A percentile compares a stretch with the other conserved stretches of the same genome.
Evolutionary conservation across 2,113 vertebrate species (phyloP).

Genomic region (Eupsittula cactorum): DNA sequence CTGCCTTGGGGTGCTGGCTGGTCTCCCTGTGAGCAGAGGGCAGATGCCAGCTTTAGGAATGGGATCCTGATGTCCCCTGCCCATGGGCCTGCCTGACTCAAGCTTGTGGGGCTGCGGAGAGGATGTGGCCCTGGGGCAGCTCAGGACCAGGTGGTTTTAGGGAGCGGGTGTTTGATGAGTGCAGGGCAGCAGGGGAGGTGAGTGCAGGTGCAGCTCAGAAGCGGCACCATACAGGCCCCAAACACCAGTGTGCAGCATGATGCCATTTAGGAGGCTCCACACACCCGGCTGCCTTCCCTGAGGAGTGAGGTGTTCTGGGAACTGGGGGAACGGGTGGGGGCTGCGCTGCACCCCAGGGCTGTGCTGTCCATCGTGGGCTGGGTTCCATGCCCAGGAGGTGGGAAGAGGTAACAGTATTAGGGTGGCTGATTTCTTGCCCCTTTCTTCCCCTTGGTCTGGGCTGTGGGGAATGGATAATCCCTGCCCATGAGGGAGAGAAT

Average conservation of each 20-base stretch:
- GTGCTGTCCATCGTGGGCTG: not conserved
- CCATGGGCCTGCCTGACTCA: not conserved
- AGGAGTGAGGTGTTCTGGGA: not conserved
- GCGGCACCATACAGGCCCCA: not conserved
- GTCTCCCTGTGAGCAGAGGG: not conserved
- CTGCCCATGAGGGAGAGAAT: accelerated
- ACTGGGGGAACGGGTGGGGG: too few species aligned
- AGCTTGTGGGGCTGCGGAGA: not conserved
- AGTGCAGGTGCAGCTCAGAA: not conserved
- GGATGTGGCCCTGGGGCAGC: accelerated
- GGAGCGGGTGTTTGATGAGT: not conserved
- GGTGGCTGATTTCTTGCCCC: not conserved
- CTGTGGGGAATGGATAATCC: not conserved
- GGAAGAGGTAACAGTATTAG: not conserved
- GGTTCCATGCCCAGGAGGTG: accelerated
- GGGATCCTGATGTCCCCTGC: not conserved
- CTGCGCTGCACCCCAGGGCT: accelerated
- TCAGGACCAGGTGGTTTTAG: not conserved
- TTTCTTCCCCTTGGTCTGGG: not conserved
- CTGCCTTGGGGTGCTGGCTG: not conserved
- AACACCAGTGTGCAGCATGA: not conserved
- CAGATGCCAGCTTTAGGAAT: not conserved
- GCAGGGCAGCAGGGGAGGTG: not conserved
- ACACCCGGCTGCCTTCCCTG: not conserved
- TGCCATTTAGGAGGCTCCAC: accelerated